phyloP scores from a whole-genome alignment of 2,113 vertebrate genomes.

The Dryoscopus gambensis region DNA sequence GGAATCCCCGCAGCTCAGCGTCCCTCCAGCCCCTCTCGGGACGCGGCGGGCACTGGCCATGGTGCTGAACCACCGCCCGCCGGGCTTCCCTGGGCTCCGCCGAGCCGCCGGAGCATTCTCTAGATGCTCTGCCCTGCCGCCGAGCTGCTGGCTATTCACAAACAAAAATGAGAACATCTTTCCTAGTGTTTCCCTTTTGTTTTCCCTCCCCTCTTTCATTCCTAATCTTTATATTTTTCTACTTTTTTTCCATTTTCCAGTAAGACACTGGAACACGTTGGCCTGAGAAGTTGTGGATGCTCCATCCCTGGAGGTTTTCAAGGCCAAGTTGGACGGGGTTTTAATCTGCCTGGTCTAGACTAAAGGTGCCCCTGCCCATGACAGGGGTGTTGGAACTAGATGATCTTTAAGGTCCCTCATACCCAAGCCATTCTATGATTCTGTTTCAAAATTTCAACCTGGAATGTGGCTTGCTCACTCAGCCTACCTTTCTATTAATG shows the following conservation, averaged over 20 bases:
- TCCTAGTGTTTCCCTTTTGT: background rate
- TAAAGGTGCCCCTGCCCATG: background rate
- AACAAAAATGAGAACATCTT: background rate
- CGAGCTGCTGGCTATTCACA: accelerated
- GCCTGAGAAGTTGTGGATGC: background rate
- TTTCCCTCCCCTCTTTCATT: no score
- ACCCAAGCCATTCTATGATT: background rate
- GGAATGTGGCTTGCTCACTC: accelerated
- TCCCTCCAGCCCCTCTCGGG: background rate
- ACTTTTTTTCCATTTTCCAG: background rate
- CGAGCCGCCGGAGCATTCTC: no score
- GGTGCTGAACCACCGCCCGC: background rate
- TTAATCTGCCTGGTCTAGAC: background rate
- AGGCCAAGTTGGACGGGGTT: background rate
- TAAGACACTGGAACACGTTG: background rate
- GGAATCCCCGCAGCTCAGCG: accelerated
- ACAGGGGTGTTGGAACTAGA: background rate
- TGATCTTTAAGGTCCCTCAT: background rate
- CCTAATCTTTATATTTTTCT: background rate
- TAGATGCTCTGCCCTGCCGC: accelerated
- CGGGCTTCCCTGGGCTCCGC: background rate
- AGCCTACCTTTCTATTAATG: background rate
- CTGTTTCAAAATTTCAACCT: background rate
- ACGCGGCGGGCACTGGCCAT: background rate
- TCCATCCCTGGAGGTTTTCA: background rate